Conservation (phyloP, 2,888 invertebrate genomes). For the Agapetus fuscipes region DNA sequence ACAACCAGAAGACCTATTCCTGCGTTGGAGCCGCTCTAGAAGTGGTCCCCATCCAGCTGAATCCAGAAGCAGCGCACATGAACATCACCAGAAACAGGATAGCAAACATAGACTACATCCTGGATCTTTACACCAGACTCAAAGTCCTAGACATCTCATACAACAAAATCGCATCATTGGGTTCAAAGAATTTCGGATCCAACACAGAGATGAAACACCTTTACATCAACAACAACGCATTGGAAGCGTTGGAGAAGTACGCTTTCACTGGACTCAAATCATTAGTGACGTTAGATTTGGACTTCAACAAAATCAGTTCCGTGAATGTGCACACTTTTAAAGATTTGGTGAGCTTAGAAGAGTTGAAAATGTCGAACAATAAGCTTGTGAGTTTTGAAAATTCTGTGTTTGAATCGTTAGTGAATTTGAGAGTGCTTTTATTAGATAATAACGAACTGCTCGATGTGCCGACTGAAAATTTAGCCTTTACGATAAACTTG, state of each 20-base stretch:
- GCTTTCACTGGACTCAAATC: slow-evolving; percentile 64
- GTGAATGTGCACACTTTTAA: slow-evolving; percentile 68
- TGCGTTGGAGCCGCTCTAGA: slow-evolving; percentile 73
- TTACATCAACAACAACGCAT: slow-evolving; percentile 67
- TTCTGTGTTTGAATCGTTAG: slow-evolving; percentile 58
- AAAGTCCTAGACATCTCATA: slow-evolving; percentile 71
- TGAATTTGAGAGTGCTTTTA: slow-evolving; percentile 60
- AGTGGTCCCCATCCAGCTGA: slow-evolving; percentile 80
- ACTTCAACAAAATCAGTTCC: slow-evolving; percentile 65
- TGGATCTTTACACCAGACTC: slow-evolving; percentile 72
- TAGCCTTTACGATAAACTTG: slow-evolving; percentile 55
- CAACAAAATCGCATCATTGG: slow-evolving; percentile 72
- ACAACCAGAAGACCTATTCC: slow-evolving; percentile 61
- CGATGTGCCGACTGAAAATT: slow-evolving; percentile 62
- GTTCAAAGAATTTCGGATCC: slow-evolving; percentile 71
- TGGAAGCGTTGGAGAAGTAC: slow-evolving; percentile 62
- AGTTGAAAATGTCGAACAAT: slow-evolving; percentile 68
- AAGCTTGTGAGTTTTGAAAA: slow-evolving; percentile 63
- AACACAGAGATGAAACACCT: slow-evolving; percentile 64
- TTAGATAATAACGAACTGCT: slow-evolving; percentile 71
- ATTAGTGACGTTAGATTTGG: slow-evolving; percentile 60
- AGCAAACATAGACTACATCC: slow-evolving; percentile 63
- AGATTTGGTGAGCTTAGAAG: slow-evolving; percentile 63
- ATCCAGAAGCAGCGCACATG: slow-evolving; percentile 76
- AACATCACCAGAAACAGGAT: slow-evolving; percentile 80